Evolutionary conservation across 2,888 invertebrate genomes (phyloP).

Genomic region (Eumacrocentrus americanus): DNA sequence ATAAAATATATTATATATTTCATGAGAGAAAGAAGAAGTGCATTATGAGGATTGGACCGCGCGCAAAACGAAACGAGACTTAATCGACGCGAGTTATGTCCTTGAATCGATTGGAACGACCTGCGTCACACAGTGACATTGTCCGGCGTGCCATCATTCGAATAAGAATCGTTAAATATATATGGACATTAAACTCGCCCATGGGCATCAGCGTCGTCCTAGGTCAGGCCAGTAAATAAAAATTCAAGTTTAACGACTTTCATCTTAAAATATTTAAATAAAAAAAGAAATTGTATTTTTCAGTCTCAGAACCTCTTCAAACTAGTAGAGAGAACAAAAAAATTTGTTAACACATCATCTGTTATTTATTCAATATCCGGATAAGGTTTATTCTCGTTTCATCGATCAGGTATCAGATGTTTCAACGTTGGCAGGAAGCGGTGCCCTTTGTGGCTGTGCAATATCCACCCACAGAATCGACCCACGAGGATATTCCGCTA

Average conservation of each 20-base stretch:
- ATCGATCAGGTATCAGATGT: constrained; percentile 18
- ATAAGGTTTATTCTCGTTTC: background rate
- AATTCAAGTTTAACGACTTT: background rate
- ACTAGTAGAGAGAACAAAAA: background rate
- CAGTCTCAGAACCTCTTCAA: background rate
- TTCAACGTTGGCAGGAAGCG: constrained; percentile 12
- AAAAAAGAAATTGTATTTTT: background rate
- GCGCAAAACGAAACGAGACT: too few species aligned
- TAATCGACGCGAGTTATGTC: too few species aligned
- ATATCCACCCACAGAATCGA: constrained; percentile 15
- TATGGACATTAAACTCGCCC: background rate
- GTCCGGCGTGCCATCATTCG: too few species aligned
- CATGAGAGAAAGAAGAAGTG: too few species aligned
- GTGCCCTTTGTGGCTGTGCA: constrained; percentile 1
- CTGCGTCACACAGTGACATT: too few species aligned
- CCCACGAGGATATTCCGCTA: too few species aligned
- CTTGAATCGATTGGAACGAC: constrained; percentile 41
- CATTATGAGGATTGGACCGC: too few species aligned
- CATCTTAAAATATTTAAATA: background rate
- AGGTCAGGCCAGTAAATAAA: background rate
- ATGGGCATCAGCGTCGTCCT: background rate
- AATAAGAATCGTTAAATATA: too few species aligned
- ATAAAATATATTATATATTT: too few species aligned
- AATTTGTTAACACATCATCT: background rate
- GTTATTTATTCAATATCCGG: constrained; percentile 5